These are phyloP conservation scores for Triops longicaudatus DNA, from an alignment of 1,140 invertebrate species.

Conservation along the genomic window DNA sequence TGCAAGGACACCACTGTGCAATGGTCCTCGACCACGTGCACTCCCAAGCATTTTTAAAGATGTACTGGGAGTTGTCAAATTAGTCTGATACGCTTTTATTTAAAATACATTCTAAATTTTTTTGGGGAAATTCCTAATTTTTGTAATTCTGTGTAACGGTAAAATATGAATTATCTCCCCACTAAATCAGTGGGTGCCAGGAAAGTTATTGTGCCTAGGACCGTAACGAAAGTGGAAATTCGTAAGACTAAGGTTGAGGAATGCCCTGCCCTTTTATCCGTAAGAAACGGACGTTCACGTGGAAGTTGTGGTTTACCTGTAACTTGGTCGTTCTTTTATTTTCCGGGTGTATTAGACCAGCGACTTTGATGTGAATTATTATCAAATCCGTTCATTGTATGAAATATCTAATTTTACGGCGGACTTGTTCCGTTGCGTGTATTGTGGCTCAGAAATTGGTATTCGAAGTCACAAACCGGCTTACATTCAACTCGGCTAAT, in stretches of 20 bases:
- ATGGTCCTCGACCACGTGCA: not conserved
- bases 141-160: not conserved
- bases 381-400: too few relatives aligned
- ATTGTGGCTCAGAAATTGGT: too few relatives aligned
- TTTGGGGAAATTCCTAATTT: not conserved
- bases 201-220: not conserved
- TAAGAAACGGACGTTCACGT: not conserved
- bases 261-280: not conserved
- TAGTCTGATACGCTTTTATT: too few relatives aligned
- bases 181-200: not conserved
- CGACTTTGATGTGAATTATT: not conserved
- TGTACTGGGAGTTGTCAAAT: too few relatives aligned
- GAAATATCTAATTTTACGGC: too few relatives aligned
- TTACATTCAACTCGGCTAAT: too few relatives aligned
- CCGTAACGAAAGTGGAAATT: not conserved
- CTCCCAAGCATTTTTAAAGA: not conserved
- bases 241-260: not conserved
- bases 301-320: constrained; percentile 15
- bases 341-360: not conserved
- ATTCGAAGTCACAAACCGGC: too few relatives aligned
- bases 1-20: not conserved
- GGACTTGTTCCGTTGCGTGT: too few relatives aligned
- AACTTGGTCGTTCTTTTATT: not conserved
- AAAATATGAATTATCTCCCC: not conserved
- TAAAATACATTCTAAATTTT: too few relatives aligned